phyloP scores from a whole-genome alignment of 2,888 invertebrate species.

The Leptinotarsa tumamoca region DNA sequence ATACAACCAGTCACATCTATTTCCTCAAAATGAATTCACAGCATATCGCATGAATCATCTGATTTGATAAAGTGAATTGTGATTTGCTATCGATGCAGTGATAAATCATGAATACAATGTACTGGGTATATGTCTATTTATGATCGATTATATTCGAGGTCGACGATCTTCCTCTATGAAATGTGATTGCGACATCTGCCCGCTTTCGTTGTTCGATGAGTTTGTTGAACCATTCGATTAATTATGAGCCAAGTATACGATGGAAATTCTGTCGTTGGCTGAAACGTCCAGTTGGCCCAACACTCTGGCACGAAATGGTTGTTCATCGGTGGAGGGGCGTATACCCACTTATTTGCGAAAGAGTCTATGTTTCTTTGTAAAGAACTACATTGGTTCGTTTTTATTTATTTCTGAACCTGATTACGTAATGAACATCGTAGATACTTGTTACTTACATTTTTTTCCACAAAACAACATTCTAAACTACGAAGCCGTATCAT shows the following conservation, averaged over 20 bases:
- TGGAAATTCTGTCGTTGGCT: background rate
- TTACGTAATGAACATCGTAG: no score
- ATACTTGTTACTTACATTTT: no score
- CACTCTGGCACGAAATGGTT: background rate
- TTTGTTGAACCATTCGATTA: background rate
- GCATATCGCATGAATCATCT: background rate
- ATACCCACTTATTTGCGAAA: no score
- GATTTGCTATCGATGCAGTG: background rate
- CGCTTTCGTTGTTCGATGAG: background rate
- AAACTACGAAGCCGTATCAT: no score
- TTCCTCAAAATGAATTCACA: background rate
- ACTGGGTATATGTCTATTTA: background rate
- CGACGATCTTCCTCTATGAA: background rate
- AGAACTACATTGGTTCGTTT: no score
- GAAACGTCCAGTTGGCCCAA: background rate
- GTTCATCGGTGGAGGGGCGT: background rate
- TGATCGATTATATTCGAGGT: background rate
- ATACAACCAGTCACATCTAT: background rate
- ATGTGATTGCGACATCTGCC: background rate
- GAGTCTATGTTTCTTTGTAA: no score
- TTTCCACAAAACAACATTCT: no score
- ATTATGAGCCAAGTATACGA: no score
- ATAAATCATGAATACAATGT: background rate
- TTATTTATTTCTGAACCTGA: no score
- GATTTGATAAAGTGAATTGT: background rate